These are phyloP conservation scores for Tridacna crocea DNA, from an alignment of 2,888 invertebrate genomes.

Conservation along the genomic window DNA sequence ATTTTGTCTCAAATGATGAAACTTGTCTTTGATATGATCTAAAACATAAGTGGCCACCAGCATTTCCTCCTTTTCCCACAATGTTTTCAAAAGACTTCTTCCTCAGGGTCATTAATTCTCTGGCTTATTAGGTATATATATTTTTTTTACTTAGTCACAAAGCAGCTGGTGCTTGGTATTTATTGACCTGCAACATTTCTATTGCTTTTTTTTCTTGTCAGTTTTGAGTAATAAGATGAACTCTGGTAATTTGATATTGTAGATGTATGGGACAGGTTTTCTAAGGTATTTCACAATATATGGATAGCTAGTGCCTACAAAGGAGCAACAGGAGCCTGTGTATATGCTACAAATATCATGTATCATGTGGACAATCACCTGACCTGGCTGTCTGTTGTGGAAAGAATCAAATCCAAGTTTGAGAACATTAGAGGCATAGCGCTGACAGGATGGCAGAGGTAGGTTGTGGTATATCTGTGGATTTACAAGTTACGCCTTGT, in stretches of 20 bases:
- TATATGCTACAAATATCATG: conserved; percentile 88
- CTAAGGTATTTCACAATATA: conserved; percentile 88
- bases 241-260: not conserved
- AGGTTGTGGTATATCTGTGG: not conserved
- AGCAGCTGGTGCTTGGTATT: too few species aligned
- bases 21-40: not conserved
- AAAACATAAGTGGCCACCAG: not conserved
- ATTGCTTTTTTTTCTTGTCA: not conserved
- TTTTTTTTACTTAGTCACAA: too few species aligned
- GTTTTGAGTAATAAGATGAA: too few species aligned
- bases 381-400: conserved; percentile 87
- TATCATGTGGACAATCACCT: conserved; percentile 90
- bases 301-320: conserved; percentile 95
- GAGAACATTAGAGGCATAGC: conserved; percentile 83
- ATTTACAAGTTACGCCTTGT: not conserved
- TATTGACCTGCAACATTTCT: not conserved
- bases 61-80: not conserved
- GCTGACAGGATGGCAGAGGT: conserved; percentile 85
- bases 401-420: conserved; percentile 75
- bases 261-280: conserved; percentile 87
- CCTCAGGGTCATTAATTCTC: not conserved
- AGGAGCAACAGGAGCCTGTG: conserved; percentile 91
- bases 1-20: too few species aligned
- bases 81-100: not conserved
- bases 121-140: not conserved